Percentiles rank a stretch among this genome's conserved stretches.
Conservation (phyloP, 2,113 vertebrate genomes). For the Malurus melanocephalus region DNA sequence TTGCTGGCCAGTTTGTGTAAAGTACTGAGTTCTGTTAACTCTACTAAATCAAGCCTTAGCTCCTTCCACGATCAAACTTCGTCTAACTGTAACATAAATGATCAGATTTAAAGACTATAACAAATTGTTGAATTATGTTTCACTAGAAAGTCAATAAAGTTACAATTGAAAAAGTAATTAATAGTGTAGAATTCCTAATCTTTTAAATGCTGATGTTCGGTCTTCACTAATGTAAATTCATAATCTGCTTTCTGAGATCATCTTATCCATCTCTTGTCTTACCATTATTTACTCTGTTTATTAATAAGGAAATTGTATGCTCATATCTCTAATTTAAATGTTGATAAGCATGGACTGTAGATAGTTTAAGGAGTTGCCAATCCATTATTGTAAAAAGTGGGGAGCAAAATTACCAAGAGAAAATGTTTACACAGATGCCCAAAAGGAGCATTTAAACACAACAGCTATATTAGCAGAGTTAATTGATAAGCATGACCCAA, state of each 20-base stretch:
- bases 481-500: conserved; percentile 9
- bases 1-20: neutral
- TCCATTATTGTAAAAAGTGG: neutral
- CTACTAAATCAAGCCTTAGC: neutral
- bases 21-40: neutral
- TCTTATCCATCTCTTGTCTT: neutral
- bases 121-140: neutral
- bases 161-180: neutral
- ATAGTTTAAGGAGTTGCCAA: neutral
- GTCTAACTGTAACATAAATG: neutral
- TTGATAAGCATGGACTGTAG: neutral
- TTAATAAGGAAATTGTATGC: neutral
- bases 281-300: neutral
- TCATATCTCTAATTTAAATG: neutral
- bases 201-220: neutral
- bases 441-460: conserved; percentile 8
- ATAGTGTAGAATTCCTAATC: neutral
- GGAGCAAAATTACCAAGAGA: neutral
- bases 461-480: conserved; percentile 2
- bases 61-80: neutral
- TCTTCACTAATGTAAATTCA: neutral
- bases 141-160: neutral
- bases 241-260: neutral
- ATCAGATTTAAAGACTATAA: neutral
- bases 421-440: neutral